These are phyloP conservation scores for Tachycineta bicolor DNA, from an alignment of 2,113 vertebrate species.

Conservation along the genomic window DNA sequence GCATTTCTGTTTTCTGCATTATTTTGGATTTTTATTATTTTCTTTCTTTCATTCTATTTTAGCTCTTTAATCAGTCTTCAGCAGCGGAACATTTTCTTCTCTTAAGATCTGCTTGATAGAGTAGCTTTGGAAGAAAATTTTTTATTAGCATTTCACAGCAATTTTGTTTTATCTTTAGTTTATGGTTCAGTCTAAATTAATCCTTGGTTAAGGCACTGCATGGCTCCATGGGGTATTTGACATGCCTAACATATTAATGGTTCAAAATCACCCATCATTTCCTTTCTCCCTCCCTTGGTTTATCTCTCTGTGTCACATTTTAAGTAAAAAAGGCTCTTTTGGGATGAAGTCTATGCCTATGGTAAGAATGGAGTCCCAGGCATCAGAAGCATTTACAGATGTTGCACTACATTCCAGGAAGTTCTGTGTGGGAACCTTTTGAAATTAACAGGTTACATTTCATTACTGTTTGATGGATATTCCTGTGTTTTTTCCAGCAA, in stretches of 20 bases:
- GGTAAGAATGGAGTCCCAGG: background rate
- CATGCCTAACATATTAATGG: background rate
- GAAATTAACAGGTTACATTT: conserved; percentile 3
- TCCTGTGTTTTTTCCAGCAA: background rate
- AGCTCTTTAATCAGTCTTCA: conserved; percentile 13
- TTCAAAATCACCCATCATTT: background rate
- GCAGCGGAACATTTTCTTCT: background rate
- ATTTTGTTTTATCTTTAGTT: conserved; percentile 43
- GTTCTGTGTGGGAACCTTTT: background rate
- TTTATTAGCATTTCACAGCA: conserved; percentile 41
- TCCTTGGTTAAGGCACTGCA: conserved; percentile 11
- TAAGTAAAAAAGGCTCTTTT: background rate
- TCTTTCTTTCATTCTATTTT: background rate
- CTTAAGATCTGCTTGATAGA: conserved; percentile 37
- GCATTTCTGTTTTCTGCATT: background rate
- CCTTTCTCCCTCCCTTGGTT: background rate
- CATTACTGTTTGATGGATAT: background rate
- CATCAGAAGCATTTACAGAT: background rate
- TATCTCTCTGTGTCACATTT: background rate
- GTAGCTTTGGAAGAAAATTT: background rate
- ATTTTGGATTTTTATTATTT: background rate
- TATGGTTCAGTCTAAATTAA: conserved; percentile 31
- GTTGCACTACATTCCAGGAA: background rate
- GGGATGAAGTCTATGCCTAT: background rate
- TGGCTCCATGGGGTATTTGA: background rate